A percentile compares a stretch with the other conserved stretches of the same genome.
Conservation (phyloP, 2,113 vertebrate genomes). For the Australoheros scitulus region DNA sequence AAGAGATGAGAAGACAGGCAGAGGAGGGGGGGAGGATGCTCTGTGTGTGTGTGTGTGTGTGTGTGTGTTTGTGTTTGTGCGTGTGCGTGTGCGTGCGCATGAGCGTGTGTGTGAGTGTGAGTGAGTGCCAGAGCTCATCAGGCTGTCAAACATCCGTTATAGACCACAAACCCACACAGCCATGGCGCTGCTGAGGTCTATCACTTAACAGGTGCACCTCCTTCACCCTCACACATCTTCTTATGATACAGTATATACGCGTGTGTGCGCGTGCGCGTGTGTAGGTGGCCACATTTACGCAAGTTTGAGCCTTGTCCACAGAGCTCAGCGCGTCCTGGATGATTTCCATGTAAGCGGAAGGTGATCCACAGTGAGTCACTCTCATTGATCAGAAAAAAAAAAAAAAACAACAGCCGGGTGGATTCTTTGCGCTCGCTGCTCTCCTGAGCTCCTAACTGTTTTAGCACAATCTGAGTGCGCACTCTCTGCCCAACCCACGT, state of each 20-base stretch:
- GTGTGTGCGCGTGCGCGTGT: neutral
- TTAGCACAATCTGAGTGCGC: constrained; percentile 36
- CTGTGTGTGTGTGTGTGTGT: constrained; percentile 42
- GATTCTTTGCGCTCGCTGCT: constrained; percentile 23
- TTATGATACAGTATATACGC: neutral
- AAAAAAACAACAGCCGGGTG: constrained; percentile 34
- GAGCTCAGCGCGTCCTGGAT: constrained; percentile 1
- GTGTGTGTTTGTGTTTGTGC: constrained; percentile 43
- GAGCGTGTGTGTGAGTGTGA: constrained; percentile 44
- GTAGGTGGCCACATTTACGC: constrained; percentile 39
- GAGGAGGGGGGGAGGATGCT: constrained; percentile 28
- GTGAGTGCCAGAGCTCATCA: constrained; percentile 57
- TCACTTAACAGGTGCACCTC: constrained; percentile 66
- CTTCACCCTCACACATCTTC: constrained; percentile 23
- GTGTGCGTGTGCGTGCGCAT: constrained; percentile 29
- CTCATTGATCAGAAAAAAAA: constrained; percentile 60
- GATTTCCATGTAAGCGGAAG: neutral
- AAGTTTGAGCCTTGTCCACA: constrained; percentile 30
- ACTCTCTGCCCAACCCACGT: constrained; percentile 57
- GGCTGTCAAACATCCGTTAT: constrained; percentile 73
- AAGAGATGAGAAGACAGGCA: constrained; percentile 67
- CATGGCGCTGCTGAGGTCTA: constrained; percentile 40
- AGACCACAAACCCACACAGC: constrained; percentile 73
- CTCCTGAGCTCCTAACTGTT: constrained; percentile 24
- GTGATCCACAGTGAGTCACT: constrained; percentile 54